phyloP scores from a whole-genome alignment of 2,797 vertebrate genomes.

The Rhabdophis nuchalis region DNA sequence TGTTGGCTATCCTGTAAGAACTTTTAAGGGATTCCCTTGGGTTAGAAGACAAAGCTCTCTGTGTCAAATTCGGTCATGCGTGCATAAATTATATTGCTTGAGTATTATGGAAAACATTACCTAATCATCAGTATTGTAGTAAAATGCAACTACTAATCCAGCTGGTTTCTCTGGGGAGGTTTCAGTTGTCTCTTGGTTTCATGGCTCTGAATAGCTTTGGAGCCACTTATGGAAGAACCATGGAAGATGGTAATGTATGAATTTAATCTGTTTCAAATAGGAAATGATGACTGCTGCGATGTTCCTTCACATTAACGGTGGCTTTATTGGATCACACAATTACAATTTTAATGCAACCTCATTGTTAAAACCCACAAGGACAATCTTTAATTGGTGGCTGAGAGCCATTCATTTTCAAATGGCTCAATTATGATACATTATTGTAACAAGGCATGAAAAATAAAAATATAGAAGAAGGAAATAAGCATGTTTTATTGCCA shows the following conservation, averaged over 20 bases:
- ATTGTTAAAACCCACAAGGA: background rate
- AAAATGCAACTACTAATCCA: background rate
- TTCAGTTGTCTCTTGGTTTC: background rate
- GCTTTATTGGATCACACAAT: background rate
- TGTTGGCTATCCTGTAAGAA: background rate
- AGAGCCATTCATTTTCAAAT: background rate
- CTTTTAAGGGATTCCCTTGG: background rate
- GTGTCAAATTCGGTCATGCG: background rate
- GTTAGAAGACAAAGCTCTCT: background rate
- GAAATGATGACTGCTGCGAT: background rate
- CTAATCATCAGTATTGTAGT: background rate
- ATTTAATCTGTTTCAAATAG: background rate
- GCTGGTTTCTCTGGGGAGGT: background rate
- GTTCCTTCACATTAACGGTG: background rate
- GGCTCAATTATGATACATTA: background rate
- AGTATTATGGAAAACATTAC: background rate
- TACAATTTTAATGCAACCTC: background rate
- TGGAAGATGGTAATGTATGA: background rate
- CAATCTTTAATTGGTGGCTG: background rate
- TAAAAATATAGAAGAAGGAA: background rate
- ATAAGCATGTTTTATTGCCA: background rate
- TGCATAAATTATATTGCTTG: background rate
- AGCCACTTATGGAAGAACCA: background rate
- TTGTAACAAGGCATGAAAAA: background rate
- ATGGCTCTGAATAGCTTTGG: background rate